Conservation (phyloP, 1,140 invertebrate genomes). For the Pomacea maculata region DNA sequence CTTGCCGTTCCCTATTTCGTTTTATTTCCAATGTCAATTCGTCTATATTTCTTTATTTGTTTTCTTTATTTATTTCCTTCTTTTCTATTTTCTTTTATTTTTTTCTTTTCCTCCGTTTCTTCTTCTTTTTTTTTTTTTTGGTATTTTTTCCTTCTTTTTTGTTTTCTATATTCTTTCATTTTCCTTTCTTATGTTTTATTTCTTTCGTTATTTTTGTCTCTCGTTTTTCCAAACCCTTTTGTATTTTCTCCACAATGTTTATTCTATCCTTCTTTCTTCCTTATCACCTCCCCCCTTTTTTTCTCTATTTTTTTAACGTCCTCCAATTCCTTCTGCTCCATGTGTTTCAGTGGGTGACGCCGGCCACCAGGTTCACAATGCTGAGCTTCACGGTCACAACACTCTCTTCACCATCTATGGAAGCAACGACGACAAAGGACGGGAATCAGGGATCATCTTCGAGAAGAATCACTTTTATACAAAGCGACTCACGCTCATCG, state of each 20-base stretch:
- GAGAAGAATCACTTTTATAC: no score
- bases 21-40: neutral
- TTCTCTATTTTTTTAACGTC: neutral
- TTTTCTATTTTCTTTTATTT: neutral
- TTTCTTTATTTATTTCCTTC: neutral
- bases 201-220: neutral
- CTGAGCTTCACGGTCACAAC: no score
- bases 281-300: neutral
- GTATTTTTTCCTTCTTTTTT: neutral
- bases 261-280: neutral
- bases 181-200: neutral
- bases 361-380: no score
- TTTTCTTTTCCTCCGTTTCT: neutral
- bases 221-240: no score
- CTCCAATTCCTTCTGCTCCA: no score
- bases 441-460: no score
- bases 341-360: no score
- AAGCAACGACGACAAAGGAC: no score
- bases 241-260: neutral
- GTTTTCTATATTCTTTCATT: neutral
- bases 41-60: no score
- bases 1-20: neutral
- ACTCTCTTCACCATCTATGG: no score
- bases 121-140: neutral
- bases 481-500: no score